Evolutionary conservation across 2,113 vertebrate genomes (phyloP), one percentile per base, ranked within the genome.

Genomic region (Alexandromys fortis): DNA sequence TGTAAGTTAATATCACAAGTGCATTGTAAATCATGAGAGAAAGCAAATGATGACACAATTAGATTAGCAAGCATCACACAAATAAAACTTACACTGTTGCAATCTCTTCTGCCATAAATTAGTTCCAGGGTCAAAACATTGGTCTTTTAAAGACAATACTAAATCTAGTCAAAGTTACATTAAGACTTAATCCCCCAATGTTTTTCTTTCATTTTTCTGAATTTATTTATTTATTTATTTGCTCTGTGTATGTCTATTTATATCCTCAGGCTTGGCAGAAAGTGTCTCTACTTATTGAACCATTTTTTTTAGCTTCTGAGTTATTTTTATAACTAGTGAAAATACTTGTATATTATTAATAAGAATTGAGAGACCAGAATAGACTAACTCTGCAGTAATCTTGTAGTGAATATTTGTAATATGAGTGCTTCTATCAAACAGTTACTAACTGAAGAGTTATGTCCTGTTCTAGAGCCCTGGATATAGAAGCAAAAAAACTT

Each of bases 201-300:
- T 94, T 78, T 70, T 91, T 79, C 70, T 96, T 77, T 3, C 11
- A 68, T n/a, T 90, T 88, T 92, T 17, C 55, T 83, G 49, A 92
- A 17, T 9, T 90, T 49, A 42, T 38, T 83, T 67, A 45, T 4
- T 65, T 28, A 17, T 35, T 81, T 14, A 42, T 14, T 8, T 83
- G 42, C 21, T 30, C 4, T 61, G 22, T 63, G 52, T 38, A 26
- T 45, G 58, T 45, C 13, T 38, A 16, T 30, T 65, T 61, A 30
- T 26, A 4, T 65, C 38, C 38, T 45, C 16, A 12, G 35, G 38
- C 38, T 65, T 85, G n/a, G 82, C 28, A 85, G 61, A 63, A 19
- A 14, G 28, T 65, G 38, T 55, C 38, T 61, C 28, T 42, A 65
- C 38, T 16, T 61, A 85, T 3, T 85, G 38, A 85, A 65, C 82